A percentile compares a stretch with the other conserved stretches of the same genome.
These are phyloP conservation scores for Nyctereutes procyonoides DNA, from an alignment of 2,113 vertebrate genomes.

Conservation along the genomic window DNA sequence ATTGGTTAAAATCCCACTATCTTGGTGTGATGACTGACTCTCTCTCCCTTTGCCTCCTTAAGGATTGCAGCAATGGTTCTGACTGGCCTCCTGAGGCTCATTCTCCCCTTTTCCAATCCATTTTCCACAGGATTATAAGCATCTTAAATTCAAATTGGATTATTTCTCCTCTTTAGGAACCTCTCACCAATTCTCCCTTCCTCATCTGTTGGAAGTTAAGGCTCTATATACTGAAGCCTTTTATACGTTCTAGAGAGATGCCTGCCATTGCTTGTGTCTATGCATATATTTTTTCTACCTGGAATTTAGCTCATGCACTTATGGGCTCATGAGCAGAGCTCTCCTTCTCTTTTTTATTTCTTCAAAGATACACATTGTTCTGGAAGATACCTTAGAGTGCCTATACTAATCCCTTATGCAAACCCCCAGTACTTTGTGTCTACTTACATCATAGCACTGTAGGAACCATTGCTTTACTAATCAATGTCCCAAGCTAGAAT, in stretches of 20 bases:
- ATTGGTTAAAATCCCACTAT: not conserved
- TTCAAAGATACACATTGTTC: not conserved
- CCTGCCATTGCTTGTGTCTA: not conserved
- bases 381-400: not conserved
- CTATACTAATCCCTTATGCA: not conserved
- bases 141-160: not conserved
- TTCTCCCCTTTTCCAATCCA: not conserved
- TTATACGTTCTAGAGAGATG: not conserved
- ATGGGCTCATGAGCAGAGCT: not conserved
- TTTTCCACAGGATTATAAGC: not conserved
- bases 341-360: not conserved
- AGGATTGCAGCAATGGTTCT: not conserved
- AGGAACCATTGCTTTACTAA: not conserved
- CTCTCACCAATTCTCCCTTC: not conserved
- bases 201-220: not conserved
- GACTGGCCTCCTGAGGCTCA: not conserved
- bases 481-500: not conserved
- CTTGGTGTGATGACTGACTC: too few species aligned
- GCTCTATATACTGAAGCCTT: not conserved
- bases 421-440: not conserved
- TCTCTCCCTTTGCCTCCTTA: fast-evolving
- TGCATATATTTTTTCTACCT: not conserved
- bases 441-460: not conserved
- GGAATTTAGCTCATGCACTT: not conserved
- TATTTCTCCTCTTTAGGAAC: not conserved